Percentiles rank a stretch among this genome's conserved stretches.
phyloP scores from a whole-genome alignment of 2,113 vertebrate species.

The Elephas maximus region DNA sequence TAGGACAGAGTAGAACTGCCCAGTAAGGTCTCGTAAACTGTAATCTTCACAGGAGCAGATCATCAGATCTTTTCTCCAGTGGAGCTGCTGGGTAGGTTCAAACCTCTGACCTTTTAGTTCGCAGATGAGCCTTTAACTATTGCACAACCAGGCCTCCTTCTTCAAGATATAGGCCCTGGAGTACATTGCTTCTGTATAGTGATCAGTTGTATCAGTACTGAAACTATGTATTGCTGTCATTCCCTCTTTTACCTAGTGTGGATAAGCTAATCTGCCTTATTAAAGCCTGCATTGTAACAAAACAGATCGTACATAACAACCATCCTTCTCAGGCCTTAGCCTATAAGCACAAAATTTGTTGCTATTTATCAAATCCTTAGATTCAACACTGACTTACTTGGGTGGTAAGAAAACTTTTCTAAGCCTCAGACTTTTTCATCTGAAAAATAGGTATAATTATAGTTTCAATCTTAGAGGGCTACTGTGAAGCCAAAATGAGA shows the following conservation, averaged over 20 bases:
- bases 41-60: not conserved
- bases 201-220: not conserved
- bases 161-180: not conserved
- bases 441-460: not conserved
- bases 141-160: not conserved
- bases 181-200: not conserved
- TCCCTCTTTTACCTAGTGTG: not conserved
- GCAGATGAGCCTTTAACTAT: not conserved
- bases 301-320: not conserved
- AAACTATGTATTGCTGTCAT: not conserved
- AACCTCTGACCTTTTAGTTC: not conserved
- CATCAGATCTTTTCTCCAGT: not conserved
- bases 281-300: not conserved
- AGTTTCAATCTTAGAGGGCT: not conserved
- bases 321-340: not conserved
- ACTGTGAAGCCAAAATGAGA: not conserved
- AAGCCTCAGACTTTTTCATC: not conserved
- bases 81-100: not conserved
- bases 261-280: not conserved
- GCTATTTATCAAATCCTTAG: not conserved
- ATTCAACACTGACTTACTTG: not conserved
- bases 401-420: not conserved
- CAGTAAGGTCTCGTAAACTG: not conserved
- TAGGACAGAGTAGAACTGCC: not conserved
- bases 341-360: not conserved